These are phyloP conservation scores for Urophycis tenuis DNA, from an alignment of 2,797 vertebrate genomes.

Conservation along the genomic window DNA sequence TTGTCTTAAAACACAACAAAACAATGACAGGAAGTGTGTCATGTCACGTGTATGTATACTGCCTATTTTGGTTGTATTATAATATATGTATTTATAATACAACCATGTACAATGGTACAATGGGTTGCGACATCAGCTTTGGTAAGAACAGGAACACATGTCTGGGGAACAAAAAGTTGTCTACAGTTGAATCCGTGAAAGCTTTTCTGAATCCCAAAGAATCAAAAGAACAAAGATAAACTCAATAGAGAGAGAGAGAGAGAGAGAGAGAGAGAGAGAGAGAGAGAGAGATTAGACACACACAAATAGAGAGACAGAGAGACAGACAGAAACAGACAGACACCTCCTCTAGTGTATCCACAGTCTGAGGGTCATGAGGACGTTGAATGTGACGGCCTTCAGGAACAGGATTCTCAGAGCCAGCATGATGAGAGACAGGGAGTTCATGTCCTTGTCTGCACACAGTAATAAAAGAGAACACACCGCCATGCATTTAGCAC, in stretches of 20 bases:
- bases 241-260: neutral
- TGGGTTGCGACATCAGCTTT: too few species aligned
- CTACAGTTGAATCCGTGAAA: too few species aligned
- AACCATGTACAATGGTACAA: too few species aligned
- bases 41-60: neutral
- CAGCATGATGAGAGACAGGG: constrained; percentile 46
- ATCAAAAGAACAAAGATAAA: too few species aligned
- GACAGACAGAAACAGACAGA: neutral
- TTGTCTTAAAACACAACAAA: neutral
- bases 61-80: neutral
- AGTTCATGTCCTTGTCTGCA: constrained; percentile 56
- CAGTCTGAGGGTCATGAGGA: constrained; percentile 65
- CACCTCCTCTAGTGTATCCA: constrained; percentile 63
- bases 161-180: too few species aligned
- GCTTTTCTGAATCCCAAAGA: too few species aligned
- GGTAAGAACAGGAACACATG: too few species aligned
- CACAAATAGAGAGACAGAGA: neutral
- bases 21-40: neutral
- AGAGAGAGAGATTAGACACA: too few species aligned
- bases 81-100: too few species aligned
- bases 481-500: neutral
- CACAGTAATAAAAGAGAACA: neutral
- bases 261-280: too few species aligned
- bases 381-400: constrained; percentile 68
- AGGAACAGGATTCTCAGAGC: constrained; percentile 64